Base-by-base conservation (phyloP, 2,797 vertebrate species). In the Lates japonicus region DNA sequence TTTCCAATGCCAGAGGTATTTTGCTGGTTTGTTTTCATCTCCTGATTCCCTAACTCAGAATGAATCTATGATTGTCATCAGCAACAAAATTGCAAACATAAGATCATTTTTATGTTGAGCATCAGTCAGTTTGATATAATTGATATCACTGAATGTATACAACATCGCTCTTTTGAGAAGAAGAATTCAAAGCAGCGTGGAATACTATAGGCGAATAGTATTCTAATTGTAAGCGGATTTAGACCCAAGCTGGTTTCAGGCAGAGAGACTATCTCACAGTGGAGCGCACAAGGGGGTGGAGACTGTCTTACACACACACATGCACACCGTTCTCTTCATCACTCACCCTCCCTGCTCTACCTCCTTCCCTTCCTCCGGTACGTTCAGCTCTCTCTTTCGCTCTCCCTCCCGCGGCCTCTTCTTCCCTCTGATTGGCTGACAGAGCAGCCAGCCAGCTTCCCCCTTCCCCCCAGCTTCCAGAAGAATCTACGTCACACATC, bases 371-470 rank as follows among this genome's bases (percentile, higher is more conserved):
- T 79, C 69, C 73, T 85, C 73, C 64, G 51, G 54, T 76, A 76
- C 33, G 39, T 79, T 49, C 65, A 42, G 78, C 66, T 87, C 76
- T 73, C 81, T 66, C 60, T 84, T 65, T 87, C 66, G 1, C 48
- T 51, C 78, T 73, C 83, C 76, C 78, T 74, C 70, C 68, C 72
- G 73, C 79, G 81, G 46, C 58, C 62, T 81, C 79, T 71, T 85
- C 76, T 83, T 66, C 41, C 54, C 64, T 87, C 78, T 80, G 85
- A 95, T 95, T 95, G 95, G 94, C 79, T n/a, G 46, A 80, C 59
- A 42, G 66, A 81, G 76, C 80, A 82, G 64, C 82, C 69, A 78
- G 82, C 86, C 75, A 78, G 71, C 62, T 70, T 54, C 63, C 84
- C 87, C 90, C 76, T 33, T 76, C 83, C 88, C 84, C 88, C 80